A percentile compares a stretch with the other conserved stretches of the same genome.
Evolutionary conservation across 1,140 invertebrate species (phyloP).

Genomic region (Fopius arisanus): DNA sequence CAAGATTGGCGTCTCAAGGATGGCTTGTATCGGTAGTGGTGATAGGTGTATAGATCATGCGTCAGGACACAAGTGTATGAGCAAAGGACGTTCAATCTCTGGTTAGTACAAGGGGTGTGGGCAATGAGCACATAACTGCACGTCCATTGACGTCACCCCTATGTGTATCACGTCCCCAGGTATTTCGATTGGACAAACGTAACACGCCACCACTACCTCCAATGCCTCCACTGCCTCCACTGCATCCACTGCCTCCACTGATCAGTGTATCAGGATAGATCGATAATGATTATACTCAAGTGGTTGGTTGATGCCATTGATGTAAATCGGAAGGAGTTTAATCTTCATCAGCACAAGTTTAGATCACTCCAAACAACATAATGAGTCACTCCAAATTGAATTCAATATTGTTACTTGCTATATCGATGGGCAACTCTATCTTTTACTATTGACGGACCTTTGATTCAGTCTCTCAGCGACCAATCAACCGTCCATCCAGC

Average conservation of each 20-base stretch:
- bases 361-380: background rate
- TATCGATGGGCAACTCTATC: background rate
- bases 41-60: slow-evolving; percentile 21
- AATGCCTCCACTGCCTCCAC: no score
- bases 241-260: no score
- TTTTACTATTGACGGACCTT: background rate
- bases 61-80: slow-evolving; percentile 2
- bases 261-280: background rate
- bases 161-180: slow-evolving; percentile 13
- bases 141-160: slow-evolving; percentile 1
- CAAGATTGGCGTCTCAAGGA: slow-evolving; percentile 18
- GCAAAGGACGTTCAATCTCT: slow-evolving; percentile 24
- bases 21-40: background rate
- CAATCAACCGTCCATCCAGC: background rate
- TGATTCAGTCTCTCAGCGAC: background rate
- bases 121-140: slow-evolving; percentile 30
- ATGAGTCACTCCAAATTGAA: background rate
- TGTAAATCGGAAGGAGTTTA: slow-evolving; percentile 2
- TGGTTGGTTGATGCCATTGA: background rate
- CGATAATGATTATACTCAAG: background rate
- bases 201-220: background rate
- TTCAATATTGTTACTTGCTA: background rate
- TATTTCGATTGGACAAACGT: slow-evolving; percentile 2
- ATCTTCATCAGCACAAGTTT: background rate
- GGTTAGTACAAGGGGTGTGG: slow-evolving; percentile 18